Evolutionary conservation across 2,797 vertebrate species (phyloP), one percentile per base, ranked within the genome.

Genomic region (Chrosomus eos): DNA sequence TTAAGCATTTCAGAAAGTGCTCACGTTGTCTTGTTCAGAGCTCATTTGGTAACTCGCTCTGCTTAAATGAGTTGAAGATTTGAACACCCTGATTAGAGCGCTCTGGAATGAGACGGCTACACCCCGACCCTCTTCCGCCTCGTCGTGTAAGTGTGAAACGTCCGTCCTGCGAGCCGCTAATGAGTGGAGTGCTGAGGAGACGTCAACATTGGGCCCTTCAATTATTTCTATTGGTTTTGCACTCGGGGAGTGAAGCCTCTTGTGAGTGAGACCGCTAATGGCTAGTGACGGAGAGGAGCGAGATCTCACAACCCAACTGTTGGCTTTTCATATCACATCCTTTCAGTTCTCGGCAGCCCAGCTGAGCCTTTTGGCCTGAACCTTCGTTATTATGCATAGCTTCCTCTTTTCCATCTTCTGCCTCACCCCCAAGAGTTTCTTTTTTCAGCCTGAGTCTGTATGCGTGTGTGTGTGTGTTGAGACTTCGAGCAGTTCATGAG

Each of bases 311-410:
- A 90, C 88, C 89, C 81, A 70, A 86, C 82, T 78, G 26, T 83
- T 45, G 51, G 87, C 62, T 78, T 45, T 86, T 88, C 84, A 84
- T 73, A 82, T 85, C 66, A 62, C 68, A 62, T 89, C 70, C 53
- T 74, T 85, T 87, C 78, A 84, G 70, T 78, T 60, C 21, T 70
- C n/a, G 23, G 71, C 45, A 75, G 71, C 90, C 88, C 94, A 94
- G 92, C 92, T 94, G 94, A 90, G 92, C 87, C 91, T 92, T 90
- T 91, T 92, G 92, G 90, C 91, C 86, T 86, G 83, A 66, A 78
- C 79, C 88, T 90, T 94, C 62, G 80, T 94, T 94, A 91, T 92
- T 94, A 94, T 94, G 93, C 94, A 94, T 94, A 92, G 92, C 89
- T 91, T 92, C 86, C 84, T 91, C 92, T 80, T 81, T 74, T 83